Base-by-base conservation (phyloP, 2,113 vertebrate species). In the Thamnophis sirtalis region DNA sequence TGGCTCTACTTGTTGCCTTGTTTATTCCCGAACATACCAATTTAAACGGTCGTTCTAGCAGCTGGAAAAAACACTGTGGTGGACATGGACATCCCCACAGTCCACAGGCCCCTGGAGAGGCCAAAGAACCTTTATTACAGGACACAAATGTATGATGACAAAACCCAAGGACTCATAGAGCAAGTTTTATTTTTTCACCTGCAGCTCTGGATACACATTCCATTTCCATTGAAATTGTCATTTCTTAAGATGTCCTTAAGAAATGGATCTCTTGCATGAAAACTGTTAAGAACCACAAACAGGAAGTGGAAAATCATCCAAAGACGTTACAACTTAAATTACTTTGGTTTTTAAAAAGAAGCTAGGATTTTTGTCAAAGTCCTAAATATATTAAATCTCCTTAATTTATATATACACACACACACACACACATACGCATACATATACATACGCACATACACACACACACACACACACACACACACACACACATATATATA, bases 21-120 rank as follows among this genome's bases (percentile, higher is more conserved):
- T 98, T 98, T 94, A 98, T 98, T 95, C 98, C 98, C 1, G 98
- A 98, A 94, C 98, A 98, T 92, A 98, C 98, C 5, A 98, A 98
- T 73, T 94, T 98, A 90, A 98, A 96, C 0, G 60, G 96, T 19
- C 97, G 98, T 9, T 93, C 97, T 63, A 96, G 98, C 94, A 98
- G 94, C 80, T 99, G 98, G 98, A 98, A 98, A 96, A 98, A 99
- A 88, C 98, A 98, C 96, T 97, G 97, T 85, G 97, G 98, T 33
- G 95, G 96, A 84, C 98, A 98, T 0, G 95, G 98, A 87, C 98
- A 98, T 54, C 97, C 98, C 68, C 98, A 98, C 91, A 98, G 97
- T 49, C 97, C 98, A 1, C 98, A 98, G 63, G 97, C 98, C 11
- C 98, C 98, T 0, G 97, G 98, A 3, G 98, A 98, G 94, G 98